Evolutionary conservation across 64 coral and sea anemone genomes (phyloP).

Genomic region (Montipora capricornis): DNA sequence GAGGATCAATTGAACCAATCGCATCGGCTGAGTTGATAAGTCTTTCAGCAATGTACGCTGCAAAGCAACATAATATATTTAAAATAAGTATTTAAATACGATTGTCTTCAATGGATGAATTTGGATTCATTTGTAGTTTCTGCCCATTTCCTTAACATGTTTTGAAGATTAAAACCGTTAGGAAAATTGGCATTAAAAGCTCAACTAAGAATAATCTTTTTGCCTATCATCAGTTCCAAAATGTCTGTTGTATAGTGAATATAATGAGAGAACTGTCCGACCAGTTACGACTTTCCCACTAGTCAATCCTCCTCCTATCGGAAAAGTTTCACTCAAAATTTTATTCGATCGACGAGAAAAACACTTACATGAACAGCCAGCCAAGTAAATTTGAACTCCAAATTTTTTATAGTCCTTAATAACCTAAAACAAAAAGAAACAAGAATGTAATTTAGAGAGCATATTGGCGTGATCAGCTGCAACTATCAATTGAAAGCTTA

Average conservation of each 20-base stretch:
- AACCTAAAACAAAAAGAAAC: constrained; percentile 7
- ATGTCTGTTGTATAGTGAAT: too few relatives aligned
- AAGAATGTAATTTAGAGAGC: background rate
- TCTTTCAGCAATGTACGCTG: background rate
- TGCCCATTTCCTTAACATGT: too few relatives aligned
- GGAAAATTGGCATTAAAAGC: too few relatives aligned
- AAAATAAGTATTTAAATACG: background rate
- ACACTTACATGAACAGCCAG: constrained; percentile 65
- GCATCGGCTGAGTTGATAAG: background rate
- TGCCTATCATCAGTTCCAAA: too few relatives aligned
- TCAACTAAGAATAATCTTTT: too few relatives aligned
- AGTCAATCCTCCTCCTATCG: too few relatives aligned
- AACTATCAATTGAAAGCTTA: too few relatives aligned
- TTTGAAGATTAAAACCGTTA: background rate
- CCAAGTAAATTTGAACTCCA: constrained; percentile 50
- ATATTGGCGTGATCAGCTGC: too few relatives aligned
- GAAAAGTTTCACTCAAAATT: too few relatives aligned
- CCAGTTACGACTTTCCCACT: too few relatives aligned
- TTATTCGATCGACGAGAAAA: background rate
- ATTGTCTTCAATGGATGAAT: background rate
- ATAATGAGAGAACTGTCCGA: too few relatives aligned
- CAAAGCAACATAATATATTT: background rate
- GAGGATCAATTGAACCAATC: background rate
- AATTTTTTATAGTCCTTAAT: constrained; percentile 29
- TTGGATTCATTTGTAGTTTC: too few relatives aligned